Evolutionary conservation across 2,888 invertebrate genomes (phyloP), one percentile per base, ranked within the genome.

Genomic region (Himalopsyche japonica): DNA sequence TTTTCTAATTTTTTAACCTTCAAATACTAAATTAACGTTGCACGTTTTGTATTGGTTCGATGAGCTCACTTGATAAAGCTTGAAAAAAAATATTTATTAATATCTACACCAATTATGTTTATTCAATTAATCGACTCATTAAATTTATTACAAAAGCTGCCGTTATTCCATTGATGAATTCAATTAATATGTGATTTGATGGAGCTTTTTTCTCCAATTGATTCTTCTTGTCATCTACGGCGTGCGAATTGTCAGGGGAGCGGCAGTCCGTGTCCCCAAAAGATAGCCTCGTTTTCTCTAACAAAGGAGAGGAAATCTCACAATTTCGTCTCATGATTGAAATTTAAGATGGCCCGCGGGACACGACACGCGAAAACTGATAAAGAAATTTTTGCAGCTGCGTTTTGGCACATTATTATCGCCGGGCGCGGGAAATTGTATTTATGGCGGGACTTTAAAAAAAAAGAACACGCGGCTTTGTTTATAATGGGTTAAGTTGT

Each of bases 321-420:
- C 86, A 86, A 86, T 84, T 81, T 80, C 80, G 82, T 77, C 70
- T 64, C 84, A 82, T 84, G 86, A 86, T 84, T 86, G 86, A 86
- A 86, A 86, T 86, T 86, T 83, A 79, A 84, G 84, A 86, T 86
- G 80, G 84, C 78, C 78, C 24, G 64, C 48, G 24, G 79, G 47
- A 64, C 70, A 47, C 47, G 79, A 57, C 57, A 57, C 57, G 57
- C 57, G 57, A 57, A 57, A 78, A 57, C 79, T 49, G 57, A 34
- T 37, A 85, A 85, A 85, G 82, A 80, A 85, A 85, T 85, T 85
- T 70, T 49, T n/a, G 80, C 27, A n/a, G 57, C 78, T 34, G 76
- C 76, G 76, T 30, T 34, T 32, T 34, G 57, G 57, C 57, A 57
- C 57, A 57, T 57, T 57, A 57, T 57, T 57, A 57, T 57, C 57